Percentiles rank a stretch among this genome's conserved stretches.
These are phyloP conservation scores for Gari tellinella DNA, from an alignment of 2,888 invertebrate genomes.

Conservation along the genomic window DNA sequence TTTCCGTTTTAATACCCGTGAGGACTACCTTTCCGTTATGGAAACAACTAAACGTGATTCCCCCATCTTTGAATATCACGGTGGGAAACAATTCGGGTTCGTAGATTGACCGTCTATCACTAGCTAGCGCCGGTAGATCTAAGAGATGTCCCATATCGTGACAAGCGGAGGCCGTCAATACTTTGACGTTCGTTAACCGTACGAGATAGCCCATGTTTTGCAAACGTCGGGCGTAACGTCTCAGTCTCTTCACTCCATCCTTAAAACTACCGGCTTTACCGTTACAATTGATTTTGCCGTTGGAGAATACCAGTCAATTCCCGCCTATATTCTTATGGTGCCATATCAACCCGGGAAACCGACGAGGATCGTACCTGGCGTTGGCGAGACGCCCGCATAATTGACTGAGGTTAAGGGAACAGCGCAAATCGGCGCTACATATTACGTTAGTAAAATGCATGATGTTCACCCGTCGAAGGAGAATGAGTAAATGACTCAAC, in stretches of 20 bases:
- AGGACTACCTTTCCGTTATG: conserved; percentile 27
- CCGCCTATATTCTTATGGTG: conserved; percentile 30
- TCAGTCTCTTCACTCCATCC: conserved; percentile 12
- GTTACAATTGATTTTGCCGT: conserved; percentile 29
- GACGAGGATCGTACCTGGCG: conserved; percentile 16
- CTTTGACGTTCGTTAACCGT: background rate
- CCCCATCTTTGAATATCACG: conserved; percentile 6
- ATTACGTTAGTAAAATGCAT: conserved; percentile 26
- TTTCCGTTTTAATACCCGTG: conserved; percentile 21
- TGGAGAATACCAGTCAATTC: conserved; percentile 31
- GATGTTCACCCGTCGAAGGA: background rate
- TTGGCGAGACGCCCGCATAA: conserved; percentile 13
- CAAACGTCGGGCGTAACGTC: conserved; percentile 21
- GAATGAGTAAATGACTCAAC: too few relatives aligned
- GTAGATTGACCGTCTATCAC: conserved; percentile 9
- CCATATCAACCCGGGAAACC: conserved; percentile 27
- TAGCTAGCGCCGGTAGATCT: conserved; percentile 9
- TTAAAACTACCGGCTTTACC: conserved; percentile 5
- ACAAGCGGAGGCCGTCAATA: conserved; percentile 15
- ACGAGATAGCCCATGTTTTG: conserved; percentile 15
- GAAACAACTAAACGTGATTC: conserved; percentile 27
- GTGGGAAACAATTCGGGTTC: conserved; percentile 29
- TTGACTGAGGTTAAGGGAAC: conserved; percentile 9
- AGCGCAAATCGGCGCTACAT: conserved; percentile 14
- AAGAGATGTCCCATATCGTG: conserved; percentile 3